Evolutionary conservation across 30 jellyfish, hydroid and myxozoan genomes (phyloP).

Genomic region (Pseudorhiza aurosa): DNA sequence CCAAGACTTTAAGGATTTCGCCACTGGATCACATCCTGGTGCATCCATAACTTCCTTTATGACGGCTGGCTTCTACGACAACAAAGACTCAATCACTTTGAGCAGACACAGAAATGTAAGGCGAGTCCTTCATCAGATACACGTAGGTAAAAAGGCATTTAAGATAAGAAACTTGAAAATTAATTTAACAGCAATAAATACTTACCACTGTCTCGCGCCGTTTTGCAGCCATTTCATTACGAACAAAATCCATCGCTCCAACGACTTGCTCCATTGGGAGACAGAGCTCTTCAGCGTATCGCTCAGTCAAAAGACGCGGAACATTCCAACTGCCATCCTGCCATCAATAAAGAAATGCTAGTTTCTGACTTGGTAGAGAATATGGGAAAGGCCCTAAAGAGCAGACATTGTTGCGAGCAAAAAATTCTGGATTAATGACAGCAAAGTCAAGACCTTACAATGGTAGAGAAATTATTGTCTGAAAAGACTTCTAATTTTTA

Average conservation of each 20-base stretch:
- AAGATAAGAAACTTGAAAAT: background rate
- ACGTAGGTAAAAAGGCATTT: too few species aligned
- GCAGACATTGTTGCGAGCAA: too few species aligned
- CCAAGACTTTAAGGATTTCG: constrained; percentile 59
- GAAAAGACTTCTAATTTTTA: too few species aligned
- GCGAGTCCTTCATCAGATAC: too few species aligned
- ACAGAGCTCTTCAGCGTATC: constrained; percentile 75
- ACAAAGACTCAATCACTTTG: too few species aligned
- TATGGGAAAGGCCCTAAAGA: too few species aligned
- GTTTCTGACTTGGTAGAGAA: too few species aligned
- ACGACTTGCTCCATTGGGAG: constrained; percentile 52
- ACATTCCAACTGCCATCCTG: constrained; percentile 94
- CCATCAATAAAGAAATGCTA: too few species aligned
- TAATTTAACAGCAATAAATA: background rate
- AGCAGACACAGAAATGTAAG: too few species aligned
- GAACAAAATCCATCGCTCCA: constrained; percentile 47
- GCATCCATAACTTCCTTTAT: constrained; percentile 1
- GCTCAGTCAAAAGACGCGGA: constrained; percentile 60
- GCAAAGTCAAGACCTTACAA: too few species aligned
- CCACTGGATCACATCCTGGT: background rate
- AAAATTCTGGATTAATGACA: too few species aligned
- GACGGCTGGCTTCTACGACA: constrained; percentile 20
- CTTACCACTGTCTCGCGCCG: constrained; percentile 33
- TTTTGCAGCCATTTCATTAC: background rate
- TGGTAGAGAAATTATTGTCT: too few species aligned